Evolutionary conservation across 2,888 invertebrate genomes (phyloP).

Genomic region (Xestobium rufovillosum): DNA sequence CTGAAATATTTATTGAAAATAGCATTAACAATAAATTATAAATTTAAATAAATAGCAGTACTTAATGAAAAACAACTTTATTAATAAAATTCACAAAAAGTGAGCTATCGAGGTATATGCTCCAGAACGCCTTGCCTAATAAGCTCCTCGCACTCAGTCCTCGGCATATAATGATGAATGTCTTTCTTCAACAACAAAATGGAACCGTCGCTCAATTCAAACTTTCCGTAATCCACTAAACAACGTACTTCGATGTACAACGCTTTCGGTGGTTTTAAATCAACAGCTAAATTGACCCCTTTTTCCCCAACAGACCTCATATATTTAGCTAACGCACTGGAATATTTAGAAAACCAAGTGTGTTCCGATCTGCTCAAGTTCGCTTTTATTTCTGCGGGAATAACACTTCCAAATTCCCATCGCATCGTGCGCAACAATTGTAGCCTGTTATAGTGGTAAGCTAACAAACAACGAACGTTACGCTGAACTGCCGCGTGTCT

Average conservation of each 20-base stretch:
- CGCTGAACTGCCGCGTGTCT: slow-evolving; percentile 81
- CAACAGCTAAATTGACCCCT: slow-evolving; percentile 76
- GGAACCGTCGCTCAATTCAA: slow-evolving; percentile 91
- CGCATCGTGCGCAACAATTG: slow-evolving; percentile 75
- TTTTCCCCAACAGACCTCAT: slow-evolving; percentile 84
- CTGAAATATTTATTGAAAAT: no score
- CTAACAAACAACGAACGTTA: slow-evolving; percentile 81
- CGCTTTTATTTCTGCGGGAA: slow-evolving; percentile 77
- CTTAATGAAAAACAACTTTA: no score
- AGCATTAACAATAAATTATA: no score
- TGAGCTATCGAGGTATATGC: slow-evolving; percentile 50
- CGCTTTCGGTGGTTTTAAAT: slow-evolving; percentile 85
- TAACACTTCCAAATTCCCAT: slow-evolving; percentile 92
- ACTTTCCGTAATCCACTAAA: slow-evolving; percentile 83
- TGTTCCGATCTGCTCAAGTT: slow-evolving; percentile 75
- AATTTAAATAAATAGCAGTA: no score
- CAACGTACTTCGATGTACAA: slow-evolving; percentile 89
- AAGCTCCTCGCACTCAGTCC: slow-evolving; percentile 82
- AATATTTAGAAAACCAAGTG: slow-evolving; percentile 85
- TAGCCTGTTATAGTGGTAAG: slow-evolving; percentile 76
- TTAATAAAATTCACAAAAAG: slow-evolving; percentile 10
- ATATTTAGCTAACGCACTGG: slow-evolving; percentile 74
- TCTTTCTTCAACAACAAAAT: slow-evolving; percentile 81
- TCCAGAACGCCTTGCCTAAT: slow-evolving; percentile 84
- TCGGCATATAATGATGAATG: slow-evolving; percentile 82